Evolutionary conservation across 2,113 vertebrate genomes (phyloP).

Genomic region (Pygoscelis adeliae): DNA sequence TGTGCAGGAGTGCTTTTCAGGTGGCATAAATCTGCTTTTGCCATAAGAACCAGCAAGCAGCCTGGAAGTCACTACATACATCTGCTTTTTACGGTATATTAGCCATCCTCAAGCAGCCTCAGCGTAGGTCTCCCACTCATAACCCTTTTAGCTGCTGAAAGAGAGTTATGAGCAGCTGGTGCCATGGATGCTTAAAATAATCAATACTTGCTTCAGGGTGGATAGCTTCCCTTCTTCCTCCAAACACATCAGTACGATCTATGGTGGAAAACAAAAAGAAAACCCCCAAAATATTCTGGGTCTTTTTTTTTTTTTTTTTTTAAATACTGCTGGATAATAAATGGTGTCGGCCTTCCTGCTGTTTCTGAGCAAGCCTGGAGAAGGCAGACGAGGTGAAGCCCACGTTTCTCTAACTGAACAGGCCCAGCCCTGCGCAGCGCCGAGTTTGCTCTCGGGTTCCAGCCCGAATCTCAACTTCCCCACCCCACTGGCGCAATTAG

Average conservation of each 20-base stretch:
- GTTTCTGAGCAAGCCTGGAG: neutral
- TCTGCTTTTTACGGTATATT: neutral
- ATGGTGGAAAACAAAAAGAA: neutral
- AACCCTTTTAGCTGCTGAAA: neutral
- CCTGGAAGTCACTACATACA: neutral
- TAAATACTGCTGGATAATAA: neutral
- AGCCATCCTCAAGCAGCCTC: neutral
- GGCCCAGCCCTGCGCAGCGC: neutral
- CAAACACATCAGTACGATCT: neutral
- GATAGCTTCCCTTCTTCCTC: neutral
- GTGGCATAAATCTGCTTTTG: neutral
- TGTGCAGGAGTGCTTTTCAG: neutral
- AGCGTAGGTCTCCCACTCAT: neutral
- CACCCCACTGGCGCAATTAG: too few relatives aligned
- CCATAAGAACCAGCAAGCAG: neutral
- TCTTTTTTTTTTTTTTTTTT: neutral
- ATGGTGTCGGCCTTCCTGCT: neutral
- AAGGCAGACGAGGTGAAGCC: neutral
- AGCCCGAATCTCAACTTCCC: neutral
- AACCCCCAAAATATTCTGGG: neutral
- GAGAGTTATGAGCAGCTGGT: conserved; percentile 2
- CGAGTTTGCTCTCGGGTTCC: neutral
- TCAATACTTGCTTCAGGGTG: neutral
- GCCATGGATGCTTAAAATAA: conserved; percentile 7
- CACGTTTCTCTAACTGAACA: neutral